phyloP scores from a whole-genome alignment of 2,113 vertebrate genomes.

The Apodemus sylvaticus region DNA sequence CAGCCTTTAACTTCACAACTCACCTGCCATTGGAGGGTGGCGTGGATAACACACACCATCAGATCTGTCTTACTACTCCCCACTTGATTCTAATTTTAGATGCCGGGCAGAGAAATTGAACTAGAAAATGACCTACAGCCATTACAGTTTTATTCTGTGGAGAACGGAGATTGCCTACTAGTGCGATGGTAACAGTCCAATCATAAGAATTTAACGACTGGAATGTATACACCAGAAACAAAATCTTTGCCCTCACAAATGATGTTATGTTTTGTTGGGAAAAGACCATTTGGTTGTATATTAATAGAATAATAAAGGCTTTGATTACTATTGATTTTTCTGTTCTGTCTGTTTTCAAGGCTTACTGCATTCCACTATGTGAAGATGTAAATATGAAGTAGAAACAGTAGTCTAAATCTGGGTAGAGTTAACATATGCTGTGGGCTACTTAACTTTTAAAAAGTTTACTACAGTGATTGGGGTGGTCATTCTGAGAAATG shows the following conservation, averaged over 20 bases:
- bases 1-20: not conserved
- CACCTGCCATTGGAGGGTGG: not conserved
- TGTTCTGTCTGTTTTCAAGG: constrained; percentile 49
- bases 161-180: constrained; percentile 92
- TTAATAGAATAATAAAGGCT: constrained; percentile 69
- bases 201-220: not conserved
- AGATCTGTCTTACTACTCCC: not conserved
- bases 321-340: constrained; percentile 36
- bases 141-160: constrained; percentile 94
- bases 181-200: constrained; percentile 90
- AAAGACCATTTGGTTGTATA: constrained; percentile 41
- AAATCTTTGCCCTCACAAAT: not conserved
- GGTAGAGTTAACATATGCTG: not conserved
- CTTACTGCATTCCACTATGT: constrained; percentile 34
- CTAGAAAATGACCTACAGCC: constrained; percentile 94
- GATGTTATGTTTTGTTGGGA: not conserved
- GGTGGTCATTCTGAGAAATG: not conserved
- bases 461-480: constrained; percentile 18
- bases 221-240: not conserved
- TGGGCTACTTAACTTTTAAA: not conserved
- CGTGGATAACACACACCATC: not conserved
- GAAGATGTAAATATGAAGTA: constrained; percentile 43
- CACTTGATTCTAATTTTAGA: constrained; percentile 81
- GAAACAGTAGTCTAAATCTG: constrained; percentile 33
- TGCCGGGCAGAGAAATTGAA: constrained; percentile 91